phyloP scores from a whole-genome alignment of 2,113 vertebrate genomes.

The Herpailurus yagouaroundi region DNA sequence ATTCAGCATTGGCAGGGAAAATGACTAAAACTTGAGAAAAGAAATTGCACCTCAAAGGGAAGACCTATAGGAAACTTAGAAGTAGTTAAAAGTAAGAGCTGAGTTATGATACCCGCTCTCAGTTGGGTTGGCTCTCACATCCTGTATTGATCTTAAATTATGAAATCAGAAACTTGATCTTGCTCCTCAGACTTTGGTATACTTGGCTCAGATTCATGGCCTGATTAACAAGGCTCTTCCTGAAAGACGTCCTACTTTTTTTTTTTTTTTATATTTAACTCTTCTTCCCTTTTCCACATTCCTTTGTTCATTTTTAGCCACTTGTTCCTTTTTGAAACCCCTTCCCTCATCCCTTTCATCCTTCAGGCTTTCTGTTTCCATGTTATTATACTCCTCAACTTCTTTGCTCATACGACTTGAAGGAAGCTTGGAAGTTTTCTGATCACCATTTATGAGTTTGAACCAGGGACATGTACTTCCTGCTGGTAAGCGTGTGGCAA shows the following conservation, averaged over 20 bases:
- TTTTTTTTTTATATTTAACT: constrained; percentile 16
- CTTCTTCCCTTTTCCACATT: not conserved
- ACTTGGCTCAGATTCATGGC: not conserved
- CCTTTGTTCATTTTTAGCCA: constrained; percentile 1
- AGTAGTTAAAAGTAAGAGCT: not conserved
- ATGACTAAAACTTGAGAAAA: constrained; percentile 39
- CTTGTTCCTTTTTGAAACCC: not conserved
- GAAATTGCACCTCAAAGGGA: constrained; percentile 4
- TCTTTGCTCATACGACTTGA: not conserved
- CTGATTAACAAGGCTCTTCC: constrained; percentile 19
- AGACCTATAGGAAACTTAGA: not conserved
- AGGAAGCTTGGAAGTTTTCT: not conserved
- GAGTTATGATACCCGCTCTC: not conserved
- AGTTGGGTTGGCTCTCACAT: not conserved
- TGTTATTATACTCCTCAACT: not conserved
- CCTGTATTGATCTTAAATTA: not conserved
- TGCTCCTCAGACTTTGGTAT: not conserved
- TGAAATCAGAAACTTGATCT: constrained; percentile 3
- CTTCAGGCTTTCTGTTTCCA: not conserved
- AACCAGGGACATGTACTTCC: not conserved
- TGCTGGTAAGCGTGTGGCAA: not conserved
- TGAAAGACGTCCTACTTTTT: constrained; percentile 38
- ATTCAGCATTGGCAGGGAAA: not conserved
- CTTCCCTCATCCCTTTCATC: not conserved
- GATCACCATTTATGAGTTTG: not conserved